phyloP scores from a whole-genome alignment of 2,888 invertebrate genomes.

The Melieria omissa region DNA sequence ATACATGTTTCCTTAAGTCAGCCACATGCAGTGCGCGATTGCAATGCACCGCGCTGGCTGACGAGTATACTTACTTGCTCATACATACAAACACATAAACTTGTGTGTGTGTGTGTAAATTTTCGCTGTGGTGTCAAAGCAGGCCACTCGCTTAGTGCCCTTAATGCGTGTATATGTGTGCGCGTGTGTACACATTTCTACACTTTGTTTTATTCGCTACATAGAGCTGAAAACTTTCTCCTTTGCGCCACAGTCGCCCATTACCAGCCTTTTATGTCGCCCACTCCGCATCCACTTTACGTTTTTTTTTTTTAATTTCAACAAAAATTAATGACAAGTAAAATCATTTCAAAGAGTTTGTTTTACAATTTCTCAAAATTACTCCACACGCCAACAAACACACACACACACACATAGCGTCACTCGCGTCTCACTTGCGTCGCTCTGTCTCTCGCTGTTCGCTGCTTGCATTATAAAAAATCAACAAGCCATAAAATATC shows the following conservation, averaged over 20 bases:
- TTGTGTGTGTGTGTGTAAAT: neutral
- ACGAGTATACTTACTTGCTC: neutral
- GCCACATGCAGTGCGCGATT: too few relatives aligned
- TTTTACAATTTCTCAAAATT: too few relatives aligned
- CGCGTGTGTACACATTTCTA: slow-evolving; percentile 17
- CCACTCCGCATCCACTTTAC: neutral
- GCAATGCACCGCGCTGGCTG: too few relatives aligned
- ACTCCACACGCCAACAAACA: too few relatives aligned
- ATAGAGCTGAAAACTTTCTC: too few relatives aligned
- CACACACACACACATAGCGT: neutral
- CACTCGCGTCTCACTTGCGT: too few relatives aligned
- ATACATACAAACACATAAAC: neutral
- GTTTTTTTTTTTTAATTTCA: neutral
- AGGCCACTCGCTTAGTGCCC: neutral
- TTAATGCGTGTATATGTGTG: slow-evolving; percentile 16
- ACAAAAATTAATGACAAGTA: neutral
- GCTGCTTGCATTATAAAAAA: neutral
- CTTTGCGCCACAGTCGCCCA: too few relatives aligned
- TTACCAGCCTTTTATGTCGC: neutral
- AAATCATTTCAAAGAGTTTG: neutral
- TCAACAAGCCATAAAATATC: slow-evolving; percentile 37
- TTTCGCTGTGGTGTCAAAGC: neutral
- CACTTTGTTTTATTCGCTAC: too few relatives aligned
- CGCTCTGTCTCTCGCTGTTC: neutral
- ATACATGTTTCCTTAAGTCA: too few relatives aligned